Evolutionary conservation across 1,140 invertebrate species (phyloP).

Genomic region (Varroa destructor): DNA sequence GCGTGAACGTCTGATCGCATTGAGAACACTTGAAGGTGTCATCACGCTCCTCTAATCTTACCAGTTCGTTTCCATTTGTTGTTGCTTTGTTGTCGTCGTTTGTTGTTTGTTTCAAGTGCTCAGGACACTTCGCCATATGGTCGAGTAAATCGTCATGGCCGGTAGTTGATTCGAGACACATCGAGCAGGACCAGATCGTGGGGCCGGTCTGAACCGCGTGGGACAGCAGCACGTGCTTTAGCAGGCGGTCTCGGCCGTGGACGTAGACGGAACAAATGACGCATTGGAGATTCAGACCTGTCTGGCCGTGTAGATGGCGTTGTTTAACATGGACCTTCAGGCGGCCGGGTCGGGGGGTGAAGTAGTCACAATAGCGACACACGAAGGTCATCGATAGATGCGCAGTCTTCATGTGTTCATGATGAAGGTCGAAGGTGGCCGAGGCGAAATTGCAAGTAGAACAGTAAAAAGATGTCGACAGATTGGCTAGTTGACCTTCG

Average conservation of each 20-base stretch:
- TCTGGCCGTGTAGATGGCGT: constrained; percentile 35
- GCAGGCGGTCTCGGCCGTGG: constrained; percentile 35
- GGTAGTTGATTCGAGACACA: too few relatives aligned
- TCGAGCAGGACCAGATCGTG: too few relatives aligned
- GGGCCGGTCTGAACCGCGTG: constrained; percentile 36
- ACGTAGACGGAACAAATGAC: constrained; percentile 36
- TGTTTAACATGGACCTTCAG: constrained; percentile 36
- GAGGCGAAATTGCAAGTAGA: constrained; percentile 34
- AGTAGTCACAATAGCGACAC: constrained; percentile 35
- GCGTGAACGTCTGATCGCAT: constrained; percentile 5
- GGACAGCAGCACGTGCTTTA: constrained; percentile 36
- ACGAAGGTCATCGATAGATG: constrained; percentile 36
- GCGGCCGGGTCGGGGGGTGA: constrained; percentile 34
- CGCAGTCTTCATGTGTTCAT: constrained; percentile 36
- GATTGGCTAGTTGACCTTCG: constrained; percentile 32
- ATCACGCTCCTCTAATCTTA: too few relatives aligned
- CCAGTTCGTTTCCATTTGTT: too few relatives aligned
- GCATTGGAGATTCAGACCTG: constrained; percentile 36
- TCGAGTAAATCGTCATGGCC: too few relatives aligned
- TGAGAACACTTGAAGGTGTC: constrained; percentile 12
- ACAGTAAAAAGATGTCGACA: constrained; percentile 36
- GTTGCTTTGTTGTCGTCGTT: neutral
- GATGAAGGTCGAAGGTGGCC: constrained; percentile 34
- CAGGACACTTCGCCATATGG: too few relatives aligned
- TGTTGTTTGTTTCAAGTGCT: neutral